Evolutionary conservation across 2,888 invertebrate species (phyloP).

Genomic region (Isoperla grammatica): DNA sequence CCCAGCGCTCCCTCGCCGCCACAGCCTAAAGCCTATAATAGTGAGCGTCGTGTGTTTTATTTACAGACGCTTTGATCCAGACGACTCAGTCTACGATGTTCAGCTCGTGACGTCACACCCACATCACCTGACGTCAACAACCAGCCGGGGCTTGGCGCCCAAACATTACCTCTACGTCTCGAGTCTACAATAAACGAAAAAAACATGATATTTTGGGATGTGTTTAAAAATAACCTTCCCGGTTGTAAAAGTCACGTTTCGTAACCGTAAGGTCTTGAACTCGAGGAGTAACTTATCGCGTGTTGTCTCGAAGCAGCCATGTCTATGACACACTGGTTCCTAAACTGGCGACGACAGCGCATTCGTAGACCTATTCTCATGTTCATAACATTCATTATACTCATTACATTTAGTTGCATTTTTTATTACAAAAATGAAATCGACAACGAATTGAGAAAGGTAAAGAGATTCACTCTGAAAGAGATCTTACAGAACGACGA

Average conservation of each 20-base stretch:
- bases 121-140: background rate
- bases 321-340: background rate
- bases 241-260: conserved; percentile 6
- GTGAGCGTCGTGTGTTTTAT: background rate
- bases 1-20: background rate
- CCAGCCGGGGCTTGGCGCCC: conserved; percentile 4
- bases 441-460: background rate
- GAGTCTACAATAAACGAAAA: conserved; percentile 15
- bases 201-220: conserved; percentile 11
- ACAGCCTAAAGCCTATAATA: background rate
- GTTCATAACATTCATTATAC: conserved; percentile 1
- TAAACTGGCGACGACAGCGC: background rate
- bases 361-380: no score
- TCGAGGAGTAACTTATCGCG: background rate
- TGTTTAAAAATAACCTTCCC: background rate
- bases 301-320: background rate
- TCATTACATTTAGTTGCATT: background rate
- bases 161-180: background rate
- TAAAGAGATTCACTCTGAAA: background rate
- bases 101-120: background rate
- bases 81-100: no score
- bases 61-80: background rate
- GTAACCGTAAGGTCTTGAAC: background rate
- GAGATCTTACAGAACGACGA: background rate
- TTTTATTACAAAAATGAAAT: conserved; percentile 9